Evolutionary conservation across 2,888 invertebrate genomes (phyloP).

Genomic region (Mantis religiosa): DNA sequence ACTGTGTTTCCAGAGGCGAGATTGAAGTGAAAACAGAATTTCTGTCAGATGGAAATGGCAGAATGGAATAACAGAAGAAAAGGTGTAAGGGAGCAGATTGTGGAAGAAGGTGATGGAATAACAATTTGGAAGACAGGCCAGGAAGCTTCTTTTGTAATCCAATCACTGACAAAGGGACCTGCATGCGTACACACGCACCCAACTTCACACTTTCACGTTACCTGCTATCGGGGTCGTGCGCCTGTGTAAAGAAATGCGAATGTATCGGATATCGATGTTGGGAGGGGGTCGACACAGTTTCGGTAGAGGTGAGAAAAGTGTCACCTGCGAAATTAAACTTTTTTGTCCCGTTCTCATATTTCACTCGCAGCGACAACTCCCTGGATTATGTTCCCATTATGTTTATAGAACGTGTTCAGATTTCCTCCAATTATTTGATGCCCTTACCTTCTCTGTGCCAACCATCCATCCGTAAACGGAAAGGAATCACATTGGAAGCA

Average conservation of each 20-base stretch:
- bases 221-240: neutral
- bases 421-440: neutral
- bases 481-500: neutral
- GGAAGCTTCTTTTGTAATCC: neutral
- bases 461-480: neutral
- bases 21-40: neutral
- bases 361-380: neutral
- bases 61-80: neutral
- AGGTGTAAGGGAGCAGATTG: neutral
- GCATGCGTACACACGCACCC: neutral
- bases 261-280: neutral
- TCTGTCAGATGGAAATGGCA: neutral
- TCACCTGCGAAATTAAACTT: neutral
- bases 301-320: neutral
- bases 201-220: neutral
- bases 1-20: neutral
- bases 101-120: neutral
- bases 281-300: neutral
- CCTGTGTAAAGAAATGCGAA: neutral
- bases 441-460: too few species aligned
- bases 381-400: neutral
- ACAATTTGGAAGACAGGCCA: neutral
- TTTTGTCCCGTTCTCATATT: neutral
- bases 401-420: neutral
- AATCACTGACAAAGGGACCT: neutral